phyloP scores from a whole-genome alignment of 2,113 vertebrate genomes.

The Hemiprocne comata region DNA sequence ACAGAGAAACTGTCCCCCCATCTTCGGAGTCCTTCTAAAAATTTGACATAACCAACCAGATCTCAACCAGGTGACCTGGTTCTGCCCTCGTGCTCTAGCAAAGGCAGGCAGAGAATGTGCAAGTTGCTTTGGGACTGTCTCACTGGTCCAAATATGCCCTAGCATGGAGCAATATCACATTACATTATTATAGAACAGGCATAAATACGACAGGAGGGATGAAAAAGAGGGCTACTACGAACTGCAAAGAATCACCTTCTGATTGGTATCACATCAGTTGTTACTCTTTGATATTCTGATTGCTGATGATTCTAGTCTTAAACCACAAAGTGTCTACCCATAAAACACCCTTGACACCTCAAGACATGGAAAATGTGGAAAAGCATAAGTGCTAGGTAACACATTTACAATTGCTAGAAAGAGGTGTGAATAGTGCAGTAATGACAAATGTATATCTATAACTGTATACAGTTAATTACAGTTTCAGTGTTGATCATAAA shows the following conservation, averaged over 20 bases:
- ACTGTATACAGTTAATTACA: conserved; percentile 10
- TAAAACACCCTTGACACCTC: not conserved
- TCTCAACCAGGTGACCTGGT: not conserved
- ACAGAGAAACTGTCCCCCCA: not conserved
- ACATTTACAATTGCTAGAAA: conserved; percentile 3
- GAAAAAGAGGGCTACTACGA: not conserved
- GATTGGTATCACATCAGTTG: not conserved
- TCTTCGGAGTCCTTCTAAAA: not conserved
- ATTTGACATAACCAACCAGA: not conserved
- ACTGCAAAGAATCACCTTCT: not conserved
- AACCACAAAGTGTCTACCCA: not conserved
- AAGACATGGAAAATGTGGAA: not conserved
- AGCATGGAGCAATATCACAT: not conserved
- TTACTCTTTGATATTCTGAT: not conserved
- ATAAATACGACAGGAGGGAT: not conserved
- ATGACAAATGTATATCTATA: conserved; percentile 7
- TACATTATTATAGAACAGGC: not conserved
- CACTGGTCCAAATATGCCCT: not conserved
- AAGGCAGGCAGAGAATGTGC: not conserved
- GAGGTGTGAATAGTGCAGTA: conserved; percentile 9
- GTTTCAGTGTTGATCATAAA: conserved; percentile 22
- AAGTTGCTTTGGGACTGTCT: not conserved
- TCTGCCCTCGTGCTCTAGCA: not conserved
- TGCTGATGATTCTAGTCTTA: not conserved
- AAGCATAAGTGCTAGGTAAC: conserved; percentile 16